Evolutionary conservation across 2,797 vertebrate species (phyloP), one percentile per base, ranked within the genome.

Genomic region (Chaunax sp.): DNA sequence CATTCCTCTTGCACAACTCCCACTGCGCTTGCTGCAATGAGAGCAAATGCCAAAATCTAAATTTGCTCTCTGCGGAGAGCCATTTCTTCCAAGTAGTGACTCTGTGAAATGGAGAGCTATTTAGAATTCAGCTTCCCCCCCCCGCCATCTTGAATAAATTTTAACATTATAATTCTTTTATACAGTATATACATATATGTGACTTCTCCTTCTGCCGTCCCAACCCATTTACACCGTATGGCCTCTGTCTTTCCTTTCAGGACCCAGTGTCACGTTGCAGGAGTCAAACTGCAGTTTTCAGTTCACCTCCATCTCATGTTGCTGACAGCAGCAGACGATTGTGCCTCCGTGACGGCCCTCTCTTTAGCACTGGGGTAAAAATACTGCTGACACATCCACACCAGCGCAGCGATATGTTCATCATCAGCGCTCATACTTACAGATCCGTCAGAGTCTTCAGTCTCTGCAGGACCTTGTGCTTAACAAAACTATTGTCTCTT

Each of bases 251-350:
- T 40, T 70, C 61, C 22, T 45, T 50, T 57, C 54, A 47, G 28
- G 13, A 67, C 30, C 43, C 26, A 0, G 76, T 61, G 54, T 89
- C 75, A 44, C 16, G 57, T 88, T 82, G 65, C 82, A 38, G 26
- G 33, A 35, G 28, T 43, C 35, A 5, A 22, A 3, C 19, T 30
- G 15, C 57, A 35, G 63, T 43, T 23, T 59, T 52, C 43, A 20
- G 51, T 64, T 64, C 22, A 40, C 43, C 47, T 22, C 9, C 15
- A 2, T 57, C 72, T 82, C 76, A 72, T 37, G 54, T 78, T 80
- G 50, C 84, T 54, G 45, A 70, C 38, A 51, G 61, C 45, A 43
- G 57, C 8, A 6, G 51, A 35, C 33, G 26, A 28, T 6, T 64
- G 73, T 33, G 33, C 46, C 41, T 63, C 23, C 22, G 0, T 13